Conservation (phyloP, 2,797 vertebrate species). For the Syncerus caffer region DNA sequence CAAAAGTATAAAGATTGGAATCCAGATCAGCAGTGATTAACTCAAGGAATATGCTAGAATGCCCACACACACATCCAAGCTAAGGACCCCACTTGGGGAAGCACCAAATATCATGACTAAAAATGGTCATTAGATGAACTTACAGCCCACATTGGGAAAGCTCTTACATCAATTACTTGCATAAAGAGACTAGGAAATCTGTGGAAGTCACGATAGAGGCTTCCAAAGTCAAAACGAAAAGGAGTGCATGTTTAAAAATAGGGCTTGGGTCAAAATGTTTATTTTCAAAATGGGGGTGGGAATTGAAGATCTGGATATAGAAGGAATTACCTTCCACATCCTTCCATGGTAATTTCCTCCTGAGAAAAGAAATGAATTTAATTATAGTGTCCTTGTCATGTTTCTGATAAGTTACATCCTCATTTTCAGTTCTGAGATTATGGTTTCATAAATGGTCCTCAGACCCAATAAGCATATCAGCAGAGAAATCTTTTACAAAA, state of each 20-base stretch:
- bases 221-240: conserved; percentile 5
- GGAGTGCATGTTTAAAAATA: neutral
- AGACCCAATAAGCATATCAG: conserved; percentile 23
- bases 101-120: neutral
- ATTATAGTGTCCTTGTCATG: conserved; percentile 57
- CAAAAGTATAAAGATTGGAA: conserved; percentile 44
- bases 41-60: neutral
- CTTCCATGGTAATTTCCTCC: conserved; percentile 29
- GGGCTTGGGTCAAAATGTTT: conserved; percentile 4
- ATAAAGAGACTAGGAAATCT: neutral
- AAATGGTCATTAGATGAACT: conserved; percentile 8
- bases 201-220: neutral
- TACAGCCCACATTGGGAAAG: neutral
- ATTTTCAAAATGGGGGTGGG: neutral
- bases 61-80: neutral
- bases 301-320: neutral
- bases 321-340: neutral
- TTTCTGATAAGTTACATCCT: conserved; percentile 62
- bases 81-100: neutral
- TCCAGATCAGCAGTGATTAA: neutral
- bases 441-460: conserved; percentile 54
- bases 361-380: conserved; percentile 50
- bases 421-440: conserved; percentile 53
- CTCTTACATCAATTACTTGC: neutral
- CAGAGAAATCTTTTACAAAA: conserved; percentile 62